Conservation (phyloP, 2,797 vertebrate species). For the Tapirus indicus region DNA sequence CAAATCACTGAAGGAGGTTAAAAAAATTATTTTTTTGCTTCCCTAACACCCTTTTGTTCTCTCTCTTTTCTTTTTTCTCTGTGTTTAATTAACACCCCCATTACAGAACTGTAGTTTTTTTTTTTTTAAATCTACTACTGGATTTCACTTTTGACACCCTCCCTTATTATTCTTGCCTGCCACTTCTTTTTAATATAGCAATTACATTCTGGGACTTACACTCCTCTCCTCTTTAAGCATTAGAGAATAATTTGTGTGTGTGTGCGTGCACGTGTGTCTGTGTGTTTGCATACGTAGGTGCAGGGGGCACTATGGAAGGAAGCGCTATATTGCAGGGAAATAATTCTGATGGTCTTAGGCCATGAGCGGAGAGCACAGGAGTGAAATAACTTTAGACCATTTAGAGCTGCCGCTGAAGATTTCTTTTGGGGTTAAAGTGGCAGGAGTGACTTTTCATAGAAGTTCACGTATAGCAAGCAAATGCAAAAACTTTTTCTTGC, state of each 20-base stretch:
- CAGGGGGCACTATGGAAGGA: neutral
- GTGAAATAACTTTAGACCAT: neutral
- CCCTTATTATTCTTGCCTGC: slow-evolving; percentile 83
- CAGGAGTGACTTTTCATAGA: neutral
- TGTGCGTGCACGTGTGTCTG: neutral
- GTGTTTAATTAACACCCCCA: slow-evolving; percentile 86
- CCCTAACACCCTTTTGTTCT: slow-evolving; percentile 87
- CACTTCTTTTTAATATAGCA: slow-evolving; percentile 84
- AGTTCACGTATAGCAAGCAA: neutral
- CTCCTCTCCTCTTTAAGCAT: slow-evolving; percentile 36
- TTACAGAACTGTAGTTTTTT: slow-evolving; percentile 69
- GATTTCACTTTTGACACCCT: slow-evolving; percentile 84
- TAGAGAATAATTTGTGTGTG: neutral
- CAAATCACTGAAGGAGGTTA: slow-evolving; percentile 83
- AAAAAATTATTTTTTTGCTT: slow-evolving; percentile 75
- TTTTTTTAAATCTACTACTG: slow-evolving; percentile 80
- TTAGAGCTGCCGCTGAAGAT: neutral
- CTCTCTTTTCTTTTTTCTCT: slow-evolving; percentile 69
- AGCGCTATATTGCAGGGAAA: neutral
- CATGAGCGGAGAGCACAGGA: neutral
- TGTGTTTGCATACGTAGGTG: neutral
- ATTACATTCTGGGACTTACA: slow-evolving; percentile 67
- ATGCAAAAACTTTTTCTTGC: slow-evolving; percentile 43
- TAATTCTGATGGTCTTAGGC: neutral
- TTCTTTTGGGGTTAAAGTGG: neutral